Evolutionary conservation across 2,113 vertebrate species (phyloP), one percentile per base, ranked within the genome.

Genomic region (Ranitomeya variabilis): DNA sequence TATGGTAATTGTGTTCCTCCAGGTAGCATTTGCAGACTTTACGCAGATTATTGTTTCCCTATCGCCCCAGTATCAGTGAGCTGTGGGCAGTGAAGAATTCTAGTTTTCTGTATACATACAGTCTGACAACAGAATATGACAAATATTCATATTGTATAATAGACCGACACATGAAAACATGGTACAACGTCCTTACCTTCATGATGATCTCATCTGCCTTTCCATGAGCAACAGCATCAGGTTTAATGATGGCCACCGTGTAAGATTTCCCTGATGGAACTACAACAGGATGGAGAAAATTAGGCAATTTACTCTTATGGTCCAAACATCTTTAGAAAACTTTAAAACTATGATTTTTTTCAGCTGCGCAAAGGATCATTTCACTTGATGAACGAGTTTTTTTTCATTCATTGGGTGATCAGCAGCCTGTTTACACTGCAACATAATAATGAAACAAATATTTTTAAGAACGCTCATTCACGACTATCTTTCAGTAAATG

Each of bases 201-300:
- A 95, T 95, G 16, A 97, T 95, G 83, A 98, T 96, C 91, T 98
- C 96, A 73, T 96, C 94, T 23, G 94, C 91, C 85, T 96, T 96
- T 86, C 96, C 95, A 16, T 96, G 96, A 91, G 94, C 95, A 57
- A 97, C 96, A 7, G 94, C 97, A 9, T 98, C 96, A 73, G 97
- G 97, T 92, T 97, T 98, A 89, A 98, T 95, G 90, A 97, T 95
- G 18, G 95, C 96, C 89, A 98, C 90, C 26, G 97, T 97, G 91
- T 93, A 97, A 51, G 93, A 90, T 91, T 95, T 94, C 91, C 91
- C 92, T 60, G 88, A 90, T 83, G 95, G 92, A 64, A 94, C 97
- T 97, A 4, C 14, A 5, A 87, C 54, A 88, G 16, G 16, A 79
- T 1, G 57, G 10, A 10, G 51, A 82, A 64, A 74, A 88, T 45